A percentile compares a stretch with the other conserved stretches of the same genome.
These are phyloP conservation scores for Macrotis lagotis DNA, from an alignment of 2,113 vertebrate genomes.

Conservation along the genomic window DNA sequence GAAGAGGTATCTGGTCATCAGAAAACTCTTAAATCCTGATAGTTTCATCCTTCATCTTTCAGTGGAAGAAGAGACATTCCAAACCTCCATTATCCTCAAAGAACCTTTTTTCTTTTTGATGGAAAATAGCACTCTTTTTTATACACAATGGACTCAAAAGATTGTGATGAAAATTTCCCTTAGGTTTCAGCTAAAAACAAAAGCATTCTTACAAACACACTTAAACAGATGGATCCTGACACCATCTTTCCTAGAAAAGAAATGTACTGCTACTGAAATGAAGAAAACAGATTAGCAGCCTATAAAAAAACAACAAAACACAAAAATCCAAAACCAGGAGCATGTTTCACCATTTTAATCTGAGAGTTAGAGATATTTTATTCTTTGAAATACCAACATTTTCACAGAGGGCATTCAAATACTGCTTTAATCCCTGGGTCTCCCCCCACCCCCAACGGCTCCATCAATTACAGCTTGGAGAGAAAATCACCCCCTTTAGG, in stretches of 20 bases:
- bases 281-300: constrained; percentile 76
- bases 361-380: constrained; percentile 68
- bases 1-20: constrained; percentile 57
- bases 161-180: constrained; percentile 54
- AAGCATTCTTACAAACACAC: constrained; percentile 68
- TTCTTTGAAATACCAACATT: constrained; percentile 47
- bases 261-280: constrained; percentile 69
- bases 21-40: constrained; percentile 66
- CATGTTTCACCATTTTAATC: constrained; percentile 78
- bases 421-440: constrained; percentile 37
- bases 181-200: constrained; percentile 62
- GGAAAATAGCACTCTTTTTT: constrained; percentile 61
- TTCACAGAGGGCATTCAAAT: constrained; percentile 53
- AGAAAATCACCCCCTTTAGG: constrained; percentile 41
- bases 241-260: constrained; percentile 70
- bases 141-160: constrained; percentile 37
- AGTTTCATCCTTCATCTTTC: constrained; percentile 74
- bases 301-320: constrained; percentile 46
- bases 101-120: constrained; percentile 64
- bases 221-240: constrained; percentile 73
- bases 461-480: not conserved
- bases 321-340: not conserved
- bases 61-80: constrained; percentile 25
- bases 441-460: constrained; percentile 22
- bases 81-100: constrained; percentile 45